Conservation (phyloP, 2,113 vertebrate species). For the Coptodon rendalli region DNA sequence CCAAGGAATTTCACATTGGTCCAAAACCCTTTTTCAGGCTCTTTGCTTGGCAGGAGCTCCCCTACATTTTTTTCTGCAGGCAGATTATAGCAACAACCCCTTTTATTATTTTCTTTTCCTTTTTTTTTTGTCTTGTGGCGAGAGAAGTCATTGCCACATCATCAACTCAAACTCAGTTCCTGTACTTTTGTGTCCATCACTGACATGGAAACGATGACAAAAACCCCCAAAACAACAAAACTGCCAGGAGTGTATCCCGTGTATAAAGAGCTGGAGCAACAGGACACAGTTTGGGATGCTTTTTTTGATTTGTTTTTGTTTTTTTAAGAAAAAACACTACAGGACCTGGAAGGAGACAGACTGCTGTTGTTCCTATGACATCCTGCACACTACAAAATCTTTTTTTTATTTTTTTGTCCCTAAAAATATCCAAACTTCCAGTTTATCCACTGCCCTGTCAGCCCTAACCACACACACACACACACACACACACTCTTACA, state of each 20-base stretch:
- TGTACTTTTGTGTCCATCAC: constrained; percentile 2
- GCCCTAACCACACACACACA: not conserved
- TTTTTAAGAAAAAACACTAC: constrained; percentile 33
- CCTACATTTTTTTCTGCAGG: constrained; percentile 37
- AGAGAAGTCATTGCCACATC: constrained; percentile 46
- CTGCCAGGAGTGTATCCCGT: not conserved
- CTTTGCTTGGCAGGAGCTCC: constrained; percentile 47
- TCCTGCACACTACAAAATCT: constrained; percentile 16
- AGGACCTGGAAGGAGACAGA: constrained; percentile 9
- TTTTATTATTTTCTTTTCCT: not conserved
- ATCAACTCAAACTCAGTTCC: constrained; percentile 29
- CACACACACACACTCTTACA: not conserved
- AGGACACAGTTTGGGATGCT: constrained; percentile 3
- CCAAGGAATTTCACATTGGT: constrained; percentile 43
- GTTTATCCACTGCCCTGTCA: constrained; percentile 20
- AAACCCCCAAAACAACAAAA: not conserved
- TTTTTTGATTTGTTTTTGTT: not conserved
- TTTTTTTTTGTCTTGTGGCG: not conserved
- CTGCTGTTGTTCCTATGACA: constrained; percentile 26
- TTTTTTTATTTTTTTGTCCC: not conserved
- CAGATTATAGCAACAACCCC: constrained; percentile 32
- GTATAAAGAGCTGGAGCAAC: not conserved
- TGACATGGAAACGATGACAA: constrained; percentile 17
- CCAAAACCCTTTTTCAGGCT: constrained; percentile 38
- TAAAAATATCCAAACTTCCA: not conserved